phyloP scores from a whole-genome alignment of 2,888 invertebrate species.

The Parascotia fuliginaria region DNA sequence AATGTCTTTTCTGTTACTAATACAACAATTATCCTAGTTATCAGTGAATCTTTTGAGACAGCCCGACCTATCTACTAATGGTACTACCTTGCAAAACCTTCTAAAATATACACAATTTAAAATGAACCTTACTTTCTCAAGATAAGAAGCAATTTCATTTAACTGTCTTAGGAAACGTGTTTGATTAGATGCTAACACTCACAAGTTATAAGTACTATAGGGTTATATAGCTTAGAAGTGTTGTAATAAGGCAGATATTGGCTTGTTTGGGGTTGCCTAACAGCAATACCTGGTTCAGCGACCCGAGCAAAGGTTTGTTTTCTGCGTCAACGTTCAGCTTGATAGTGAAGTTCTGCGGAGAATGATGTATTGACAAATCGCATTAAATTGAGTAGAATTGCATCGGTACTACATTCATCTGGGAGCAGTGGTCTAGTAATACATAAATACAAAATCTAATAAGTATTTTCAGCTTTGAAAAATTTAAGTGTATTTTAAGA shows the following conservation, averaged over 20 bases:
- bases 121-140: slow-evolving; percentile 29
- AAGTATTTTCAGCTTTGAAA: no score
- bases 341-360: slow-evolving; percentile 31
- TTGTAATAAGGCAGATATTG: slow-evolving; percentile 40
- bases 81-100: slow-evolving; percentile 62
- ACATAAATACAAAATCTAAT: no score
- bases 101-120: slow-evolving; percentile 23
- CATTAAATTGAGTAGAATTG: neutral
- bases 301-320: slow-evolving; percentile 66
- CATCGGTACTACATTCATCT: neutral
- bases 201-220: slow-evolving; percentile 11
- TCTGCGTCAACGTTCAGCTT: slow-evolving; percentile 49
- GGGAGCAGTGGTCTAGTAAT: no score
- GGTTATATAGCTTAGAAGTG: slow-evolving; percentile 28
- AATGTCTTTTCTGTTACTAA: slow-evolving; percentile 12
- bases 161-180: slow-evolving; percentile 56
- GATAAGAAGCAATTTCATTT: slow-evolving; percentile 37
- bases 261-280: slow-evolving; percentile 45
- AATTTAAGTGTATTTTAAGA: no score
- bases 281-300: slow-evolving; percentile 65
- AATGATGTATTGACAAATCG: neutral
- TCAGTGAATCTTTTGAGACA: slow-evolving; percentile 67
- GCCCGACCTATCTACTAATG: slow-evolving; percentile 63
- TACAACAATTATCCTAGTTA: slow-evolving; percentile 52
- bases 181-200: slow-evolving; percentile 68